These are phyloP conservation scores for Pseudachorutes palmiensis DNA, from an alignment of 1,140 invertebrate species.

Conservation along the genomic window DNA sequence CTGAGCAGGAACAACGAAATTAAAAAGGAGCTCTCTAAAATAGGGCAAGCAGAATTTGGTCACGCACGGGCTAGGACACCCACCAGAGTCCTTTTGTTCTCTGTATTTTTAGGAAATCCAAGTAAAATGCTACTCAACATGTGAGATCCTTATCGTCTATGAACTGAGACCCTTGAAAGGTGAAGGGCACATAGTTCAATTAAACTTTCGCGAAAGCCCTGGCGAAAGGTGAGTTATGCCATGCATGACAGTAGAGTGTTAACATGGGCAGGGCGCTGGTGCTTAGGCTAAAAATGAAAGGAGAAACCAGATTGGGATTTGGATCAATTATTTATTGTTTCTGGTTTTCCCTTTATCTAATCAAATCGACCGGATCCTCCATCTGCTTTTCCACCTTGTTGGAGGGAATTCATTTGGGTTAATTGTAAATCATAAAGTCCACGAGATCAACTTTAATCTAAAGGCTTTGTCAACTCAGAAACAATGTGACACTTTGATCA, in stretches of 20 bases:
- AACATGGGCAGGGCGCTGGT: too few species aligned
- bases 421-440: too few species aligned
- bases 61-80: neutral
- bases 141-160: conserved; percentile 6
- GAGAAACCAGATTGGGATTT: neutral
- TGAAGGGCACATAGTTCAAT: neutral
- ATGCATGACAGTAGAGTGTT: too few species aligned
- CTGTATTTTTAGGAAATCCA: neutral
- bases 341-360: neutral
- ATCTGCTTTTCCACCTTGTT: too few species aligned
- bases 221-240: too few species aligned
- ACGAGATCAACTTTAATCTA: too few species aligned
- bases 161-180: conserved; percentile 3
- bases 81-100: conserved; percentile 4
- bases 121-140: neutral
- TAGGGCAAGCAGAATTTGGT: conserved; percentile 9
- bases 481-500: too few species aligned
- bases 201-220: too few species aligned
- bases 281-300: neutral
- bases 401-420: too few species aligned
- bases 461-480: too few species aligned
- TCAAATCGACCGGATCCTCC: neutral
- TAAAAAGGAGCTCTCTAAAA: neutral
- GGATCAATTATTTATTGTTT: neutral
- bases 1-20: conserved; percentile 3